A percentile compares a stretch with the other conserved stretches of the same genome.
phyloP scores from a whole-genome alignment of 2,797 vertebrate species.

The Somateria mollissima region DNA sequence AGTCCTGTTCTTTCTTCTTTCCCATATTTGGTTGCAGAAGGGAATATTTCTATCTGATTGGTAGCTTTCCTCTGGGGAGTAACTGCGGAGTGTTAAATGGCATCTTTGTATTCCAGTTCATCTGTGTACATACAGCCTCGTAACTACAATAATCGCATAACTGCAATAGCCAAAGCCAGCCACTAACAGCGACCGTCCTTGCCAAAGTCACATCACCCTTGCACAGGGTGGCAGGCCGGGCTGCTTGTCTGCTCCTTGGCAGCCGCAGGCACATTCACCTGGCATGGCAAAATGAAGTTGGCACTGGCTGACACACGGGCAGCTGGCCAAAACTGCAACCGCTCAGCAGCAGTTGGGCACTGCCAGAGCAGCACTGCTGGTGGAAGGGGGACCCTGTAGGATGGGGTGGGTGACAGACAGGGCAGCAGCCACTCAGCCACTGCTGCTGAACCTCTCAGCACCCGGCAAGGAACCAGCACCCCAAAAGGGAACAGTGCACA shows the following conservation, averaged over 20 bases:
- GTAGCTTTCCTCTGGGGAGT: conserved; percentile 26
- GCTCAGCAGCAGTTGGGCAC: not conserved
- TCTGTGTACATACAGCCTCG: not conserved
- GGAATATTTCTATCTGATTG: conserved; percentile 59
- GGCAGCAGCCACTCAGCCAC: not conserved
- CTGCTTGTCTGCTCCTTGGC: not conserved
- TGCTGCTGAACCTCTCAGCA: not conserved
- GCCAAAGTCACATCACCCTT: not conserved
- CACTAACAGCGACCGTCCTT: not conserved
- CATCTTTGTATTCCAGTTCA: not conserved
- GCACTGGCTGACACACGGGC: not conserved
- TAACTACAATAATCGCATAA: conserved; percentile 33
- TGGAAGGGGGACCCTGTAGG: not conserved
- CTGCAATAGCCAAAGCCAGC: not conserved
- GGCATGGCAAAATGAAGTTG: not conserved
- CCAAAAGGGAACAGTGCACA: not conserved
- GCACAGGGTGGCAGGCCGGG: not conserved
- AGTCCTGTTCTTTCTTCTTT: conserved; percentile 45
- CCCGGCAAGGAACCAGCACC: not conserved
- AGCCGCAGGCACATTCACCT: not conserved
- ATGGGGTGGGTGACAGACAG: not conserved
- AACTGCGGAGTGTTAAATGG: conserved; percentile 19
- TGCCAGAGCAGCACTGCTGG: not conserved
- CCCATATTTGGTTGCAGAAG: conserved; percentile 55
- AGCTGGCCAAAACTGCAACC: not conserved